A percentile compares a stretch with the other conserved stretches of the same genome.
phyloP scores from a whole-genome alignment of 2,888 invertebrate species.

The Exephanes ischioxanthus region DNA sequence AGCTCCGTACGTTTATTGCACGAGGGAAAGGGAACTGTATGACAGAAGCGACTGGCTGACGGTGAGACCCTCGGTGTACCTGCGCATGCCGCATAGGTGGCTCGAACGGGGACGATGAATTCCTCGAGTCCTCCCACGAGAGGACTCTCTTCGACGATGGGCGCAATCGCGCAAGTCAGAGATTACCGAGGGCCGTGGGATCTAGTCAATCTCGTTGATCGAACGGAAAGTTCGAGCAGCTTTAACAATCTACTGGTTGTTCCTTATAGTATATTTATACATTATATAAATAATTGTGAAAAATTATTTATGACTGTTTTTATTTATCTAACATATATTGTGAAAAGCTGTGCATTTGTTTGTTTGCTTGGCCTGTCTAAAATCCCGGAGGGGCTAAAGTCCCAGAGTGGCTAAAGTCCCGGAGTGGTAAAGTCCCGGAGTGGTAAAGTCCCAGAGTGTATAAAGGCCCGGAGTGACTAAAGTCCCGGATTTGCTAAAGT shows the following conservation, averaged over 20 bases:
- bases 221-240: background rate
- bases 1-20: background rate
- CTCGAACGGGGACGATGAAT: background rate
- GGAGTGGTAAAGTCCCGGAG: no score
- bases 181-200: constrained; percentile 17
- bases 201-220: background rate
- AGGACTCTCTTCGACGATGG: constrained; percentile 3
- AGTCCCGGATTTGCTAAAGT: no score
- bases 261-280: no score
- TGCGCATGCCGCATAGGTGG: no score
- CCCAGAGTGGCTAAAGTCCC: no score
- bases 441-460: no score
- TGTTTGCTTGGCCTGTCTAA: no score
- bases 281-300: background rate
- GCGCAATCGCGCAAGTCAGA: background rate
- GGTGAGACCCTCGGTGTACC: background rate
- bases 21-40: background rate
- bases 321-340: no score
- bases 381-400: no score
- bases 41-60: constrained; percentile 1
- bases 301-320: no score
- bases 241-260: background rate
- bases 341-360: no score
- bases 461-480: no score
- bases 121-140: constrained; percentile 28